Percentiles rank a stretch among this genome's conserved stretches.
These are phyloP conservation scores for Melinaea marsaeus DNA, from an alignment of 2,888 invertebrate species.

Conservation along the genomic window DNA sequence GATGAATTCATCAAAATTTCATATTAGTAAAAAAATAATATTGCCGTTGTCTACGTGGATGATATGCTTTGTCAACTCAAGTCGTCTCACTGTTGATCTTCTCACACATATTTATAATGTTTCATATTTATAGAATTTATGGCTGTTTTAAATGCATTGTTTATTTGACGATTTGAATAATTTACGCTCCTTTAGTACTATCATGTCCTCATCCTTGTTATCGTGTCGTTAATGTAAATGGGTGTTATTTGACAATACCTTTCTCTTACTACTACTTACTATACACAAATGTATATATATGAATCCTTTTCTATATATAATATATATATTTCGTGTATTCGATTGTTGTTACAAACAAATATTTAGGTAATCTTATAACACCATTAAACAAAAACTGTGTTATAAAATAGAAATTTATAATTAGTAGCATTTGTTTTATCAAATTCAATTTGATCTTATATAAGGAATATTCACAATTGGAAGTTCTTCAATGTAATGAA, in stretches of 20 bases:
- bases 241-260: constrained; percentile 73
- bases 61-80: constrained; percentile 56
- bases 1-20: too few relatives aligned
- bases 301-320: constrained; percentile 40
- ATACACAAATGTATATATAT: not conserved
- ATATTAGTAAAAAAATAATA: not conserved
- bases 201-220: constrained; percentile 72
- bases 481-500: constrained; percentile 72
- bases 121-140: constrained; percentile 58
- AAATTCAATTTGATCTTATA: constrained; percentile 25
- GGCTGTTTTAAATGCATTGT: constrained; percentile 46
- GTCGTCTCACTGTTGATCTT: constrained; percentile 59
- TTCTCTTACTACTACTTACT: constrained; percentile 43
- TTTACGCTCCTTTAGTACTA: constrained; percentile 54
- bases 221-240: constrained; percentile 59
- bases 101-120: constrained; percentile 48
- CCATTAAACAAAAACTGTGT: constrained; percentile 23
- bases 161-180: constrained; percentile 43
- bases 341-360: constrained; percentile 4
- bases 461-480: constrained; percentile 49
- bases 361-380: constrained; percentile 4
- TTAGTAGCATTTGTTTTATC: constrained; percentile 26
- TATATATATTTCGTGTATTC: constrained; percentile 24
- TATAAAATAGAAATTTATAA: constrained; percentile 19
- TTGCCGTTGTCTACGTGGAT: not conserved